These are phyloP conservation scores for Coregonus suidteri DNA, from an alignment of 2,797 vertebrate genomes.

Conservation along the genomic window DNA sequence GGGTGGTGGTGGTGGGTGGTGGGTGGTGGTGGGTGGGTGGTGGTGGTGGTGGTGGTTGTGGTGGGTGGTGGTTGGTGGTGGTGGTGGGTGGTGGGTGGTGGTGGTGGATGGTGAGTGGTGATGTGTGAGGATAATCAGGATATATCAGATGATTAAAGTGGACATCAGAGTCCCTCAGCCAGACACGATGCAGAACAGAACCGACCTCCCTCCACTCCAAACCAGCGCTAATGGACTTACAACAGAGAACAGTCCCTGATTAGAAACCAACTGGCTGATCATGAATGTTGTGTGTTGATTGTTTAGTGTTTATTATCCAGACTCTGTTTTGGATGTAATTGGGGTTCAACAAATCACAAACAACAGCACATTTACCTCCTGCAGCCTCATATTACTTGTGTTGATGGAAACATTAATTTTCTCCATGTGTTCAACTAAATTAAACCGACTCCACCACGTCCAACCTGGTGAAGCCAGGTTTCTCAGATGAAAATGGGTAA, in stretches of 20 bases:
- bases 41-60: no score
- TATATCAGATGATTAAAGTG: neutral
- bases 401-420: neutral
- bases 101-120: neutral
- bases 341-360: neutral
- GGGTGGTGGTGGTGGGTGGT: no score
- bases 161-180: neutral
- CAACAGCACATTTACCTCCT: neutral
- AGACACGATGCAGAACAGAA: neutral
- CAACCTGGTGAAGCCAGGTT: constrained; percentile 3
- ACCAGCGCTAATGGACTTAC: neutral
- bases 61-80: no score
- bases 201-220: neutral
- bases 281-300: neutral
- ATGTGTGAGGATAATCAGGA: neutral
- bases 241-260: neutral
- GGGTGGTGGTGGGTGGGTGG: no score
- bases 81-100: no score
- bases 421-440: neutral
- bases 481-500: constrained; percentile 6
- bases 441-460: neutral
- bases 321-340: neutral
- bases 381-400: neutral
- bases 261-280: neutral
- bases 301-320: neutral